Evolutionary conservation across 1,140 invertebrate species (phyloP), one percentile per base, ranked within the genome.

Genomic region (Papilio glaucus): DNA sequence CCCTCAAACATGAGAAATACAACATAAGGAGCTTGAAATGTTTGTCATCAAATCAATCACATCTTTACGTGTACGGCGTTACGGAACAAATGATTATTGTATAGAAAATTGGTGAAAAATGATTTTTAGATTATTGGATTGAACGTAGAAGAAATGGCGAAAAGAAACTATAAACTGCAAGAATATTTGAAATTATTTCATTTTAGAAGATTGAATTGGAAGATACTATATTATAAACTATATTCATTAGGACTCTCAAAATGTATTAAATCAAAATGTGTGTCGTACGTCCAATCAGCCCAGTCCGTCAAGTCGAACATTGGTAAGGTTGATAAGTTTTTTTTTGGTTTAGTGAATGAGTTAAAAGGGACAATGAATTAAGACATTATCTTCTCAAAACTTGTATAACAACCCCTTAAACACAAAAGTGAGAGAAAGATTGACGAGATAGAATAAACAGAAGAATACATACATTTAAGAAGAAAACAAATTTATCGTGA

Each of bases 271-370:
- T 45, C 18, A 45, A 67, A 45, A 42, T 53, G 79, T 77, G 82
- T 78, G 76, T 85, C 81, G 80, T 85, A 83, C 83, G 87, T 88
- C 85, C 76, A 84, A 80, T 86, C 83, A 88, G 87, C 87, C 88
- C 90, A 87, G 88, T 85, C 88, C 88, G 88, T 86, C 88, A 87
- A 79, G 79, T 78, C 77, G 61, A 80, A 81, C 79, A 79, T 75
- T 77, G 87, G 87, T 90, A 90, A 92, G 88, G 86, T 85, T 83
- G 72, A 45, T 75, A 69, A 53, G 39, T 72, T 71, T 62, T 68
- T 73, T 71, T 74, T 15, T 49, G 68, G 26, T 70, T 49, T n/a
- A n/a, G n/a, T n/a, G n/a, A 60, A 73, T 75, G 78, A 81, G 82
- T 84, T 81, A 87, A 90, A 88, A 84, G 77, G 81, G 81, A 57